These are phyloP conservation scores for Acanthornis magna DNA, from an alignment of 2,797 vertebrate species.

Conservation along the genomic window DNA sequence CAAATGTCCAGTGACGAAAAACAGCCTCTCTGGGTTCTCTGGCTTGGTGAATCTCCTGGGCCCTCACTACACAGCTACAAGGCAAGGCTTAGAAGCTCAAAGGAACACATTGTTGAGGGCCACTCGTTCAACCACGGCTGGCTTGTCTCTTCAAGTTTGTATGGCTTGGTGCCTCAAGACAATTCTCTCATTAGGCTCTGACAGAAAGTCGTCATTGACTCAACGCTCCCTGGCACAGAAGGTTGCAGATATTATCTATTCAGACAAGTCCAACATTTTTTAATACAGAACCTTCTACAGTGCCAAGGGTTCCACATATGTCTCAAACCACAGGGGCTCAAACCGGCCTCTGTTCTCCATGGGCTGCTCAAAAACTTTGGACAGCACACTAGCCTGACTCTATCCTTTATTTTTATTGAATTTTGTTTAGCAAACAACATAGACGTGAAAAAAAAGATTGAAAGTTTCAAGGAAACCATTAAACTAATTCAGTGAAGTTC, in stretches of 20 bases:
- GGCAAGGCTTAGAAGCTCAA: constrained; percentile 39
- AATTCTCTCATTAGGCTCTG: constrained; percentile 31
- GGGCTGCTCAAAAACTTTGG: background rate
- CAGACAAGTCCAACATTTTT: constrained; percentile 35
- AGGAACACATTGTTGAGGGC: constrained; percentile 23
- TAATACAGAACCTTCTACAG: background rate
- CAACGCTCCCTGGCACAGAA: constrained; percentile 16
- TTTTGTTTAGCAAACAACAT: background rate
- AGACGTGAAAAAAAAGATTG: background rate
- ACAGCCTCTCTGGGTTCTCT: background rate
- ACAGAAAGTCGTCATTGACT: constrained; percentile 43
- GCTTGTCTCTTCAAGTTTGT: constrained; percentile 48
- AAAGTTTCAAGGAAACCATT: background rate
- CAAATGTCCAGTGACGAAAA: background rate
- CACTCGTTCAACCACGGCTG: background rate
- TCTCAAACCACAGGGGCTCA: background rate
- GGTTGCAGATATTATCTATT: constrained; percentile 49
- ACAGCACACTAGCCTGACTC: background rate
- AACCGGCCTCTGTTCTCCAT: background rate
- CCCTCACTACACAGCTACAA: background rate
- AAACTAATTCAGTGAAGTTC: background rate
- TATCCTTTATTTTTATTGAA: background rate
- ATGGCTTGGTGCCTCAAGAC: constrained; percentile 49
- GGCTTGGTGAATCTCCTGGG: background rate
- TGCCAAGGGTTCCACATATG: background rate